phyloP scores from a whole-genome alignment of 2,888 invertebrate species.

The Polydrusus tereticollis region DNA sequence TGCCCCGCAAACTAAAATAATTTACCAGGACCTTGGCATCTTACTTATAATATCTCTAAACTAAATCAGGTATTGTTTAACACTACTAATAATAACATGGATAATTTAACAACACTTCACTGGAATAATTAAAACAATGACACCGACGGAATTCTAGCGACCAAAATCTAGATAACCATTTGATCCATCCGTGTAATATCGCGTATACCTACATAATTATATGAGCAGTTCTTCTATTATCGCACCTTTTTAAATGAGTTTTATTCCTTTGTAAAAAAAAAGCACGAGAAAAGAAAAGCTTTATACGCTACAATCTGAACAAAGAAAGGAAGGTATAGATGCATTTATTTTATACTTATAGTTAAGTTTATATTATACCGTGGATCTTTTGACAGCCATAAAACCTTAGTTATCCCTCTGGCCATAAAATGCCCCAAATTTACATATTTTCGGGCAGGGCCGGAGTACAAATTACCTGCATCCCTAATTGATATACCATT shows the following conservation, averaged over 20 bases:
- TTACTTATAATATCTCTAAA: background rate
- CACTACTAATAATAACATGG: background rate
- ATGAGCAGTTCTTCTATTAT: too few relatives aligned
- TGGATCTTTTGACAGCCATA: too few relatives aligned
- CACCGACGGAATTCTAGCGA: background rate
- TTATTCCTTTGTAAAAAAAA: background rate
- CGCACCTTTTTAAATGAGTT: too few relatives aligned
- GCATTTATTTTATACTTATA: too few relatives aligned
- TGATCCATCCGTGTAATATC: background rate
- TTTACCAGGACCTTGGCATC: background rate
- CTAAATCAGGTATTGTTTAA: background rate
- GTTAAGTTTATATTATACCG: too few relatives aligned
- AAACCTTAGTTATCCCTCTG: too few relatives aligned
- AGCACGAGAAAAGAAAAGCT: background rate
- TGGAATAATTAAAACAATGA: background rate
- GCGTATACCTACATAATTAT: background rate
- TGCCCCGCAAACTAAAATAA: background rate
- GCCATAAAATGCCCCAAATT: too few relatives aligned
- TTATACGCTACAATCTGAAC: too few relatives aligned
- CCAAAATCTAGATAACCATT: background rate
- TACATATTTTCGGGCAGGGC: too few relatives aligned
- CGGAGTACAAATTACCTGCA: too few relatives aligned
- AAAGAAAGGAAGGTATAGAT: too few relatives aligned
- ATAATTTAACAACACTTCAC: slow-evolving; percentile 3
- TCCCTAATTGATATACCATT: too few relatives aligned